Evolutionary conservation across 2,113 vertebrate species (phyloP).

Genomic region (Gavialis gangeticus): DNA sequence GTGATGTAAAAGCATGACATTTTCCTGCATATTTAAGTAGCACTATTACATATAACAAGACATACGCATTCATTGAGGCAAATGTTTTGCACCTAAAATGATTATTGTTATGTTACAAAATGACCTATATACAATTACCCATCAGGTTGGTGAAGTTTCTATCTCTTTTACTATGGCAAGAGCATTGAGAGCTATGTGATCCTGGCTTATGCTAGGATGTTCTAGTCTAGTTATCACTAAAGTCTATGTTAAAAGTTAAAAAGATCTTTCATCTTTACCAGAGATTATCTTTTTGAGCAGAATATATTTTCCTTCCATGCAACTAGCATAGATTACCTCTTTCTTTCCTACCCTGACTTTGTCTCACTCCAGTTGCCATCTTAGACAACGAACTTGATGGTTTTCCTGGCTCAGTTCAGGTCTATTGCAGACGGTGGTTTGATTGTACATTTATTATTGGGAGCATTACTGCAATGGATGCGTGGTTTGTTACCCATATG

Average conservation of each 20-base stretch:
- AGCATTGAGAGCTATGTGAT: background rate
- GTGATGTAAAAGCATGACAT: background rate
- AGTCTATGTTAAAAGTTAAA: background rate
- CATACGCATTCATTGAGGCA: background rate
- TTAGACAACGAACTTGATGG: background rate
- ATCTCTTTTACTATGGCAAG: background rate
- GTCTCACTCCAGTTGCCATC: background rate
- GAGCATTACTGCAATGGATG: background rate
- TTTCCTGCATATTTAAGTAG: background rate
- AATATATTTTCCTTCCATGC: background rate
- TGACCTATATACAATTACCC: background rate
- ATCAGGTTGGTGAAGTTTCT: background rate
- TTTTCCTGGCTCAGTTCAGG: background rate
- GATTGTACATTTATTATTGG: background rate
- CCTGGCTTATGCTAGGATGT: background rate
- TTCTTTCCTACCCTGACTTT: background rate
- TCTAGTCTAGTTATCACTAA: background rate
- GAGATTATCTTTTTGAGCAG: background rate
- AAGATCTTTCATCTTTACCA: background rate
- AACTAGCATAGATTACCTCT: background rate
- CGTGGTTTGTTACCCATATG: background rate
- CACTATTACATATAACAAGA: rapidly evolving
- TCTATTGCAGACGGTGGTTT: background rate
- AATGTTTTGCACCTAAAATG: background rate
- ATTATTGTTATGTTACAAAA: background rate